Evolutionary conservation across 2,113 vertebrate species (phyloP).

Genomic region (Coturnix japonica): DNA sequence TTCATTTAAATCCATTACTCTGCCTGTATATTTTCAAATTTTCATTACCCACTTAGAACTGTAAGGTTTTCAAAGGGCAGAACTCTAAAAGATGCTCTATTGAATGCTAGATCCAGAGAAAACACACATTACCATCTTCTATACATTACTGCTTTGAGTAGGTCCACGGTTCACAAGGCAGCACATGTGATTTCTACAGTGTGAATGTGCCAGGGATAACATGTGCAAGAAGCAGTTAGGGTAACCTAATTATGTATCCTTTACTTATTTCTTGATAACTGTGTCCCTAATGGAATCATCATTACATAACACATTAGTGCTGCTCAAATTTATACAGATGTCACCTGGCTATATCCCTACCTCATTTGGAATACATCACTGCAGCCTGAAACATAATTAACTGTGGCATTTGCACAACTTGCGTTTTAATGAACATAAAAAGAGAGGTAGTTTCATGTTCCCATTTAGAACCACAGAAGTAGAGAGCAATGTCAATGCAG

Average conservation of each 20-base stretch:
- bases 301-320: background rate
- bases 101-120: background rate
- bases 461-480: background rate
- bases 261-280: slow-evolving; percentile 21
- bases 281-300: background rate
- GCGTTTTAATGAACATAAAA: background rate
- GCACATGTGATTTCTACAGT: background rate
- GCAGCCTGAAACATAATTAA: background rate
- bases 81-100: background rate
- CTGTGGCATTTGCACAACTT: background rate
- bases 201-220: background rate
- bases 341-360: background rate
- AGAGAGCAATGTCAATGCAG: background rate
- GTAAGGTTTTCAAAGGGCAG: background rate
- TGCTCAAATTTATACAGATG: background rate
- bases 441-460: background rate
- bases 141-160: background rate
- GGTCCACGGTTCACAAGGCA: slow-evolving; percentile 19
- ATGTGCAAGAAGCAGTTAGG: background rate
- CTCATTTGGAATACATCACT: background rate
- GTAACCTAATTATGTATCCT: background rate
- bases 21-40: background rate
- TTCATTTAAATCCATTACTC: background rate
- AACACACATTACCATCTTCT: background rate
- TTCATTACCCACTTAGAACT: background rate